Percentiles rank a stretch among this genome's conserved stretches.
Evolutionary conservation across 2,113 vertebrate genomes (phyloP).

Genomic region (Nyctereutes procyonoides): DNA sequence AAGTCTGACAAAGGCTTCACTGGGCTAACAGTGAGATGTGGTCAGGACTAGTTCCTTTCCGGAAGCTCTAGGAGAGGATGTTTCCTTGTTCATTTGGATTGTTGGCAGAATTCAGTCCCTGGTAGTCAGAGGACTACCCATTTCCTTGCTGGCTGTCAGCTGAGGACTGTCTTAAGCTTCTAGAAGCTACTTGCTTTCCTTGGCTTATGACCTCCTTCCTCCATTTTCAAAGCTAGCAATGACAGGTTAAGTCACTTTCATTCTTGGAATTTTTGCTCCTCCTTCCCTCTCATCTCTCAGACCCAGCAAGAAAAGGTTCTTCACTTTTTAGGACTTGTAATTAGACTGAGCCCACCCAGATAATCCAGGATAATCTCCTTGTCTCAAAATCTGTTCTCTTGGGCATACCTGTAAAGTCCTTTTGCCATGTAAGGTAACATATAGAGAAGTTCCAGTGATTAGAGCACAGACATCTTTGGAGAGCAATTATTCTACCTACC

Average conservation of each 20-base stretch:
- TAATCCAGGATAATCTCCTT: not conserved
- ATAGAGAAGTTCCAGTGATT: not conserved
- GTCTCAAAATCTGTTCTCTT: not conserved
- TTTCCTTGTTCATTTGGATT: not conserved
- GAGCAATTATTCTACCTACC: not conserved
- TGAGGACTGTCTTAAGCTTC: not conserved
- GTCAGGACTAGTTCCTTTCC: not conserved
- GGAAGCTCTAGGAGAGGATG: not conserved
- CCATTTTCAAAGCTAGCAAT: not conserved
- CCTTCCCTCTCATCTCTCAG: not conserved
- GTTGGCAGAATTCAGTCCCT: not conserved
- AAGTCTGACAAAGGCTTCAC: not conserved
- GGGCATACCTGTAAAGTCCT: not conserved
- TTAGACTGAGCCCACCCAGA: not conserved
- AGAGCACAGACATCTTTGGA: not conserved
- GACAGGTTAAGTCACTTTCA: not conserved
- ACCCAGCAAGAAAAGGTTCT: not conserved
- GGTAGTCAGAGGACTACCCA: not conserved
- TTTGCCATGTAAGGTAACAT: not conserved
- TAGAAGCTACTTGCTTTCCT: not conserved
- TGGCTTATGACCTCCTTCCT: not conserved
- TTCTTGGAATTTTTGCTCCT: not conserved
- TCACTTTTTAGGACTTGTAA: not conserved
- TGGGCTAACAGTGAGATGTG: not conserved
- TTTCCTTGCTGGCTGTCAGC: not conserved